These are phyloP conservation scores for Edolisoma coerulescens DNA, from an alignment of 2,113 vertebrate species.

Conservation along the genomic window DNA sequence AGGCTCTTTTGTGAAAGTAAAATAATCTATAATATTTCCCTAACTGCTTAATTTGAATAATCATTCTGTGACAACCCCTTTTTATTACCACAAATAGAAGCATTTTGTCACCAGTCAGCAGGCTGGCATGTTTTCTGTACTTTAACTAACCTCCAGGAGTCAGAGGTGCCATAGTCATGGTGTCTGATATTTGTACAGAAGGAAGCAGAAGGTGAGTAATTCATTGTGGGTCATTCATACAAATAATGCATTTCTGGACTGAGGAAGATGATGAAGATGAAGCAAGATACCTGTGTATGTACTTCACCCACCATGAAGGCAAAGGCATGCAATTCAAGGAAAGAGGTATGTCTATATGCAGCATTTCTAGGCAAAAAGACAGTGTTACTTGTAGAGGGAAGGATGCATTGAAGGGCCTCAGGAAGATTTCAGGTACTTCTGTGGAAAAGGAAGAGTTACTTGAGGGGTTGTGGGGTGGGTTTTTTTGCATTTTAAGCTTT, in stretches of 20 bases:
- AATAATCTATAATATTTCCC: neutral
- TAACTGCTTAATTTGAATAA: neutral
- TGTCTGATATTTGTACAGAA: neutral
- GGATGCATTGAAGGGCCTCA: neutral
- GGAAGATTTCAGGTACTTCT: neutral
- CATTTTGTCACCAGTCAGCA: neutral
- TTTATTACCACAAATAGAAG: neutral
- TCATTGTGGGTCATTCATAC: neutral
- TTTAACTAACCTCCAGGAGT: neutral
- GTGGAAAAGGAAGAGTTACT: neutral
- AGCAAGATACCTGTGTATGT: neutral
- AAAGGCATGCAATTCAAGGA: neutral
- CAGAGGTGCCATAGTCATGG: neutral
- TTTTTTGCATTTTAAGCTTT: neutral
- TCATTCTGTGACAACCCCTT: neutral
- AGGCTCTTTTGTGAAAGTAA: neutral
- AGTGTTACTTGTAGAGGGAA: neutral
- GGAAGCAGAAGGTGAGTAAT: neutral
- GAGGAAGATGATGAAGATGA: neutral
- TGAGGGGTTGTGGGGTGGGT: neutral
- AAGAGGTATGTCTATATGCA: rapidly evolving
- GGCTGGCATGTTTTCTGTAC: neutral
- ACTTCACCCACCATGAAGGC: neutral
- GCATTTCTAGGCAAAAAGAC: neutral
- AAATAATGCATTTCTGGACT: neutral